Conservation (phyloP, 1,140 invertebrate species). For the Penaeus chinensis region DNA sequence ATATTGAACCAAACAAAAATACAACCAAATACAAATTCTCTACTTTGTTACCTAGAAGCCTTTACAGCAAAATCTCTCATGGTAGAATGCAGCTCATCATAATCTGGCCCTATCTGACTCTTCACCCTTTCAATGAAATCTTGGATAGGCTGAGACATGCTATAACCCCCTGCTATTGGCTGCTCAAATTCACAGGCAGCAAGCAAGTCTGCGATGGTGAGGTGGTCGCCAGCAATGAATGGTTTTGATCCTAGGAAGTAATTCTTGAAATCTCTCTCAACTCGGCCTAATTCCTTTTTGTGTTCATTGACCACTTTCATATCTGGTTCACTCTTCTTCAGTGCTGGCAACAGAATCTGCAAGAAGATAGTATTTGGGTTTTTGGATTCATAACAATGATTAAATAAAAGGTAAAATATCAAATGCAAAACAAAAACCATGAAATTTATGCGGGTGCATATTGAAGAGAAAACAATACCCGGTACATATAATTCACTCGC, state of each 20-base stretch:
- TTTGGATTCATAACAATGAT: neutral
- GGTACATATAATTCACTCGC: no score
- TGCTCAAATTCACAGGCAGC: conserved; percentile 12
- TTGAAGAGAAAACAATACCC: no score
- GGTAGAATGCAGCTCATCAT: neutral
- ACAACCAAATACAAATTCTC: no score
- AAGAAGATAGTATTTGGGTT: neutral
- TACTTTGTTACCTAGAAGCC: no score
- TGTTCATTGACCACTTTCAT: conserved; percentile 22
- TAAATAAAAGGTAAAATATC: no score
- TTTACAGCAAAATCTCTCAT: no score
- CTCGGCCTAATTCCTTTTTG: conserved; percentile 19
- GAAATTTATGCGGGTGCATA: no score
- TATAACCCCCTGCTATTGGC: neutral
- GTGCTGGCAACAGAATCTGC: conserved; percentile 16
- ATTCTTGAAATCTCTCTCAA: conserved; percentile 20
- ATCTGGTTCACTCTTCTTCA: conserved; percentile 23
- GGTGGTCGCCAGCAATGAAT: neutral
- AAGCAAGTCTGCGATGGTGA: neutral
- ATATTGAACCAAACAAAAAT: no score
- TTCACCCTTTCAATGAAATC: neutral
- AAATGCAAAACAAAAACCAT: no score
- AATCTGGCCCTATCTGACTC: neutral
- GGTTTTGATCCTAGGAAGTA: neutral
- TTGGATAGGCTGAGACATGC: neutral